Conservation (phyloP, 2,797 vertebrate species). For the Perodicticus potto region DNA sequence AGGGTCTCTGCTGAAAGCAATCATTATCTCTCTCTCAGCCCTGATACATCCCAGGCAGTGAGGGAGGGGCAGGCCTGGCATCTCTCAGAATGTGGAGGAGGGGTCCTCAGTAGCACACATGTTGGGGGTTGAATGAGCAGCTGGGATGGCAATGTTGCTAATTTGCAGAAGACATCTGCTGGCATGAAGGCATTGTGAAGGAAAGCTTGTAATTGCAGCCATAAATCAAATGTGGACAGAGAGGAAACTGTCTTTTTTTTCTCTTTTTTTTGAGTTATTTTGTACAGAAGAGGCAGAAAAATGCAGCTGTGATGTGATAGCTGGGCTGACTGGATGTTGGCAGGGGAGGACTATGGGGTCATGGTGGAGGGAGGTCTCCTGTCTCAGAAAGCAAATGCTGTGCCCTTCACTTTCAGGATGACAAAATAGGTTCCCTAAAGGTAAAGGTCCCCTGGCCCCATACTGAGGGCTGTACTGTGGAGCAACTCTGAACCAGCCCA, state of each 20-base stretch:
- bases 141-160: background rate
- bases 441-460: background rate
- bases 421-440: background rate
- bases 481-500: background rate
- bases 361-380: background rate
- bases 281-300: slow-evolving; percentile 42
- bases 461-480: background rate
- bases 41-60: background rate
- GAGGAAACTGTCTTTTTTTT: slow-evolving; percentile 2
- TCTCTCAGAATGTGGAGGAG: background rate
- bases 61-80: background rate
- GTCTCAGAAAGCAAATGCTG: background rate
- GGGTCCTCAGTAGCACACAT: background rate
- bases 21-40: background rate
- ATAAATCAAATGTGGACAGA: slow-evolving; percentile 70
- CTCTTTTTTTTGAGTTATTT: slow-evolving; percentile 18
- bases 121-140: background rate
- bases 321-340: background rate
- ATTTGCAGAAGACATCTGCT: slow-evolving; percentile 58
- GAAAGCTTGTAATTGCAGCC: slow-evolving; percentile 66
- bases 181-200: background rate
- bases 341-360: background rate
- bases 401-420: background rate
- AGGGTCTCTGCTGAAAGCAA: slow-evolving; percentile 28
- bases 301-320: background rate